These are phyloP conservation scores for Chaetodon trifasciatus DNA, from an alignment of 2,797 vertebrate genomes.

Conservation along the genomic window DNA sequence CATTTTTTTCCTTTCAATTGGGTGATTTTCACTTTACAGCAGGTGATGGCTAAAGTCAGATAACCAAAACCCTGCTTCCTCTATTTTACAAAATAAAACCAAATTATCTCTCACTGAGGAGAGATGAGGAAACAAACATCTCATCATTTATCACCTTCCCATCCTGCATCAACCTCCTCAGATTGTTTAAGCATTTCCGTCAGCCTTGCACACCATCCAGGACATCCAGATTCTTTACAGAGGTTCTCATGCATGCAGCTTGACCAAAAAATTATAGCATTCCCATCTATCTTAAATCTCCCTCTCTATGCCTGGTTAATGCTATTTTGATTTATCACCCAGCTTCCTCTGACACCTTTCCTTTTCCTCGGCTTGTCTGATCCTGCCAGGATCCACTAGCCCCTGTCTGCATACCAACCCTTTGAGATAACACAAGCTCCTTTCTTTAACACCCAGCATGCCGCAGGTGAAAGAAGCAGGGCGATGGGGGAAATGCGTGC, in stretches of 20 bases:
- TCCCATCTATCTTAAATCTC: constrained; percentile 56
- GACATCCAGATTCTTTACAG: constrained; percentile 52
- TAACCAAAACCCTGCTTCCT: constrained; percentile 43
- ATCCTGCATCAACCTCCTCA: constrained; percentile 36
- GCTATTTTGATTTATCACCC: constrained; percentile 66
- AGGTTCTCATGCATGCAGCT: constrained; percentile 50
- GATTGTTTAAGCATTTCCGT: constrained; percentile 39
- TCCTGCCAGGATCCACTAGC: constrained; percentile 72
- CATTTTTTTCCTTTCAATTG: constrained; percentile 32
- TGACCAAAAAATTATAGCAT: constrained; percentile 25
- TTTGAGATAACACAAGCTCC: constrained; percentile 73
- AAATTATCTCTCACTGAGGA: constrained; percentile 45
- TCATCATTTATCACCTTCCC: constrained; percentile 50
- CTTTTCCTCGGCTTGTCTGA: constrained; percentile 76
- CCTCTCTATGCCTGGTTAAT: constrained; percentile 56
- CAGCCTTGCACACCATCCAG: constrained; percentile 43
- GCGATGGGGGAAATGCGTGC: constrained; percentile 52
- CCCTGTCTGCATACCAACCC: constrained; percentile 76
- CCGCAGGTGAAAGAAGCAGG: constrained; percentile 63
- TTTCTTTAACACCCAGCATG: constrained; percentile 76
- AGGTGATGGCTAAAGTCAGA: constrained; percentile 36
- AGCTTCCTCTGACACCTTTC: constrained; percentile 73
- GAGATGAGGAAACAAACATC: constrained; percentile 59
- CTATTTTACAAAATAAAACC: constrained; percentile 50
- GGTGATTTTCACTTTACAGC: constrained; percentile 22